Evolutionary conservation across 2,113 vertebrate species (phyloP), one percentile per base, ranked within the genome.

Genomic region (Cynocephalus volans): DNA sequence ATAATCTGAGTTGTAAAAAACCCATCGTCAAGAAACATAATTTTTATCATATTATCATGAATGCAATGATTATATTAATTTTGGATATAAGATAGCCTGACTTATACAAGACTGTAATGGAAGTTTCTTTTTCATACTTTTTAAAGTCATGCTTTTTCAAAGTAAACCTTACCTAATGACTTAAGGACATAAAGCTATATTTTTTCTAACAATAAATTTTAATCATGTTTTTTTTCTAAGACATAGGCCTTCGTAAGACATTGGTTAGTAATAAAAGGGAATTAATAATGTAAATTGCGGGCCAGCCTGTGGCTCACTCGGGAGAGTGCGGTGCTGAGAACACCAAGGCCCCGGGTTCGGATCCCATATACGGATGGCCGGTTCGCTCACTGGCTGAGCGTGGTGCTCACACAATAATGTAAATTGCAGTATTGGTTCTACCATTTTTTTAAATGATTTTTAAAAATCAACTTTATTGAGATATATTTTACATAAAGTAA

Each of bases 1-100:
- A 70, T 67, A 56, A 93, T 90, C 90, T 90, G 45, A 95, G 24
- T 95, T 56, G 9, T 81, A 83, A 73, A 72, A 84, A 11, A 5
- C 1, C 24, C 64, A 14, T 64, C 28, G 56, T 86, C 11, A 86
- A 65, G 36, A 93, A 84, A 73, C 21, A 83, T 69, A 91, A 54
- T 58, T 69, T 96, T 90, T 36, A 81, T 84, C 26, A 64, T 90
- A 36, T 70, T 60, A 33, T 76, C 36, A 62, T 60, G 85, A 92
- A 93, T 33, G 28, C 41, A 41, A 41, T 93, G n/a, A 70, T 79
- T 56, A 82, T 21, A 88, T 87, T 85, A 45, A 45, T 72, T 96
- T 95, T 95, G 31, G 73, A 62, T 81, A 72, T 79, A 93, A 90
- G n/a, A 60, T 23, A 64, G 41, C 45, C 28, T 85, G 56, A 45